Percentiles rank a stretch among this genome's conserved stretches.
phyloP scores from a whole-genome alignment of 2,113 vertebrate genomes.

The Anarrhichthys ocellatus region DNA sequence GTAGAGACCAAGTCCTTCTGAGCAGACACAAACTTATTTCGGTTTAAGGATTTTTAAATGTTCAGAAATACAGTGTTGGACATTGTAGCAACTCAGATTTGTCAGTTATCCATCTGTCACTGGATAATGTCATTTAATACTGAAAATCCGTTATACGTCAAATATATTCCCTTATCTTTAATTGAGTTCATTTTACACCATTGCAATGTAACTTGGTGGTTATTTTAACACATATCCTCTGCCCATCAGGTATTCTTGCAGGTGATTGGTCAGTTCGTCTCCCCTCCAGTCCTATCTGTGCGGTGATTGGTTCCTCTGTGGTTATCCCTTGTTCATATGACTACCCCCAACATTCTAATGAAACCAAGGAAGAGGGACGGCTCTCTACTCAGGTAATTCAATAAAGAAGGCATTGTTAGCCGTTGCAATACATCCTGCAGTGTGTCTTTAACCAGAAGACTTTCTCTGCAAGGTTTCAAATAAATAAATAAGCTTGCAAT shows the following conservation, averaged over 20 bases:
- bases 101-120: background rate
- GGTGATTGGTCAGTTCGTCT: constrained; percentile 73
- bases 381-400: constrained; percentile 53
- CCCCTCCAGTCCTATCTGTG: constrained; percentile 63
- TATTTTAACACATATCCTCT: background rate
- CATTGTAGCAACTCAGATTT: background rate
- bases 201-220: background rate
- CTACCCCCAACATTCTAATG: constrained; percentile 67
- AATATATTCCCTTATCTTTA: background rate
- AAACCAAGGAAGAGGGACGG: constrained; percentile 8
- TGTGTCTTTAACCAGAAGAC: background rate
- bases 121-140: background rate
- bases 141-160: background rate
- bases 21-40: background rate
- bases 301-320: constrained; percentile 71
- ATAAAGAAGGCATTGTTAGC: constrained; percentile 60
- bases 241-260: constrained; percentile 60
- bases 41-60: background rate
- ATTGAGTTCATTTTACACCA: background rate
- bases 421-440: background rate
- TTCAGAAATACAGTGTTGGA: background rate
- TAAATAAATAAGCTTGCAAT: background rate
- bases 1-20: background rate
- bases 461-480: background rate
- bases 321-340: constrained; percentile 79